Conservation (phyloP, 2,797 vertebrate species). For the Poecile montanus region DNA sequence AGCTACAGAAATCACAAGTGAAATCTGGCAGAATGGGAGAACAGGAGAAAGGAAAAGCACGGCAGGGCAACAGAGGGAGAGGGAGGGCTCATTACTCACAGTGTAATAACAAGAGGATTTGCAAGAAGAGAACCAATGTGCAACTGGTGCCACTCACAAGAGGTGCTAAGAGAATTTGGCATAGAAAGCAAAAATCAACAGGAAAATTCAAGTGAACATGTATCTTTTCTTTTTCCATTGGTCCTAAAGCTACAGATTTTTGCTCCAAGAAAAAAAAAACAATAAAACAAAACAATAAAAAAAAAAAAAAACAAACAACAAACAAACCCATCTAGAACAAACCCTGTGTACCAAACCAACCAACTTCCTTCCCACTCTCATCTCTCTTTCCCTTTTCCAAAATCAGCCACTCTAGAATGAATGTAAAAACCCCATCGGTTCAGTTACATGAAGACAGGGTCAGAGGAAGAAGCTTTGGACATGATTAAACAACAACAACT, state of each 20-base stretch:
- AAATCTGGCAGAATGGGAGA: neutral
- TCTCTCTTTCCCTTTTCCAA: neutral
- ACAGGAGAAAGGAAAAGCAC: neutral
- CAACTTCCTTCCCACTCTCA: neutral
- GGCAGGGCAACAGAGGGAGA: neutral
- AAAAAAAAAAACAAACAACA: too few species aligned
- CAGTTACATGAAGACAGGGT: neutral
- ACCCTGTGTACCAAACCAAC: accelerated
- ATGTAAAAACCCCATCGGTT: neutral
- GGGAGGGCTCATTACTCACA: neutral
- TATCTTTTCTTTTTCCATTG: neutral
- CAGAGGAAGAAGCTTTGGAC: neutral
- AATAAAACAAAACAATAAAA: neutral
- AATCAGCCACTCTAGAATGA: neutral
- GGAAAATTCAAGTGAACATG: neutral
- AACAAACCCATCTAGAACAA: neutral
- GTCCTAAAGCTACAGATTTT: neutral
- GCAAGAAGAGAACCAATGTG: neutral
- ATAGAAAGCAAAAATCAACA: neutral
- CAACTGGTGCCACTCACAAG: neutral
- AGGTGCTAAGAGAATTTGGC: neutral
- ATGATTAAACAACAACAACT: neutral
- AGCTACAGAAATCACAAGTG: conserved; percentile 2
- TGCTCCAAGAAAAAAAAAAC: neutral
- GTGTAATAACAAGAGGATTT: neutral